Conservation (phyloP, 2,888 invertebrate genomes). For the Acronicta psi region DNA sequence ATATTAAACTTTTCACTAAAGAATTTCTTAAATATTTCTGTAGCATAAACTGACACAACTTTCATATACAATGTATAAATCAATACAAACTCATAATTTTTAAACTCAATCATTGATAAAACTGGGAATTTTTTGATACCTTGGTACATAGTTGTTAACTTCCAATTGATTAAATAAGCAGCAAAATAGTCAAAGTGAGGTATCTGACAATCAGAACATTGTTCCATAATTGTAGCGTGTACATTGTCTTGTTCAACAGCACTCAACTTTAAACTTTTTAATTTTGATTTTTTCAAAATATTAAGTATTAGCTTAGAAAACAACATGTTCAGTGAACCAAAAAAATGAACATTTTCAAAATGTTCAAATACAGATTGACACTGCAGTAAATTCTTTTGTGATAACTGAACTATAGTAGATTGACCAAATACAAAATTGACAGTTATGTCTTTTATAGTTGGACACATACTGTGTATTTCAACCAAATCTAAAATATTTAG, state of each 20-base stretch:
- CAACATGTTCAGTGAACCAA: slow-evolving; percentile 68
- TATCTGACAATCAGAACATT: slow-evolving; percentile 1
- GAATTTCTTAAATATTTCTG: slow-evolving; percentile 65
- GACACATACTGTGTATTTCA: slow-evolving; percentile 69
- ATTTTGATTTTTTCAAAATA: slow-evolving; percentile 64
- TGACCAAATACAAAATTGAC: slow-evolving; percentile 71
- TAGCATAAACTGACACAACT: slow-evolving; percentile 58
- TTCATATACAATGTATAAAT: slow-evolving; percentile 54
- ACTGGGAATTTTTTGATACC: slow-evolving; percentile 52
- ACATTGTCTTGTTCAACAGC: slow-evolving; percentile 56
- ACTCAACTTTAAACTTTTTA: slow-evolving; percentile 68
- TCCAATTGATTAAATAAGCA: slow-evolving; percentile 65
- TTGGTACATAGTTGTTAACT: slow-evolving; percentile 34
- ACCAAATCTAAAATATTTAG: slow-evolving; percentile 72
- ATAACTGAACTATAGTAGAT: slow-evolving; percentile 35
- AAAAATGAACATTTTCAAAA: slow-evolving; percentile 74
- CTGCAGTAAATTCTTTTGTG: slow-evolving; percentile 50
- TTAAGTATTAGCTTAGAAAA: slow-evolving; percentile 61
- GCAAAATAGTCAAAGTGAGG: slow-evolving; percentile 60
- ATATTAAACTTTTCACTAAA: slow-evolving; percentile 66
- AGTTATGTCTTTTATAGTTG: slow-evolving; percentile 71
- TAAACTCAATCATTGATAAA: slow-evolving; percentile 54
- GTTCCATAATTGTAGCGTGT: slow-evolving; percentile 16
- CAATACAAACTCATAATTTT: slow-evolving; percentile 67
- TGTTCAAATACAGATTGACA: slow-evolving; percentile 72